Percentiles rank a stretch among this genome's conserved stretches.
phyloP scores from a whole-genome alignment of 2,113 vertebrate genomes.

The Oncorhynchus nerka region DNA sequence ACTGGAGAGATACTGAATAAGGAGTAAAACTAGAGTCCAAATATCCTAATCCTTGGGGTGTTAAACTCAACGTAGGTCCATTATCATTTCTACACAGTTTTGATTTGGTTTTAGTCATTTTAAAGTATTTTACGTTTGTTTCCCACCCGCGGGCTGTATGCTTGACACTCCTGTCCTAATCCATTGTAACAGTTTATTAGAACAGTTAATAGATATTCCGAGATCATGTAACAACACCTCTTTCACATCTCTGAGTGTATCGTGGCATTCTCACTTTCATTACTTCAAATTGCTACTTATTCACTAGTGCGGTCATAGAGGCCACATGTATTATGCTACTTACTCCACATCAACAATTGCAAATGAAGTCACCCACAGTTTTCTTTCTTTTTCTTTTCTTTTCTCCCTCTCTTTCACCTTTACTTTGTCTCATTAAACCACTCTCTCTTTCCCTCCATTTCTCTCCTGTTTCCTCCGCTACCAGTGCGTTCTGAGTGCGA shows the following conservation, averaged over 20 bases:
- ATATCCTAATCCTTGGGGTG: background rate
- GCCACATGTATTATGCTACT: slow-evolving; percentile 43
- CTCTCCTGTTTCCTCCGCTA: slow-evolving; percentile 37
- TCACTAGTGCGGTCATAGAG: slow-evolving; percentile 18
- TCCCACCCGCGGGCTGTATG: too few species aligned
- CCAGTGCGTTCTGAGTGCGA: slow-evolving; percentile 68
- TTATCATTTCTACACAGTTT: too few species aligned
- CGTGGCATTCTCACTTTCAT: slow-evolving; percentile 45
- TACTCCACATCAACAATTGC: slow-evolving; percentile 54
- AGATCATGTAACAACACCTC: slow-evolving; percentile 10
- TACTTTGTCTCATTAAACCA: background rate
- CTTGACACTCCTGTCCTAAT: background rate
- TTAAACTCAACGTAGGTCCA: too few species aligned
- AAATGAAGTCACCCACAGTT: slow-evolving; percentile 70
- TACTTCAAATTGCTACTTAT: slow-evolving; percentile 52
- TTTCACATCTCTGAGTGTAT: slow-evolving; percentile 30
- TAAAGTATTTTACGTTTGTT: too few species aligned
- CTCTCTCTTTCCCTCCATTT: slow-evolving; percentile 11
- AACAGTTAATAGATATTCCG: too few species aligned
- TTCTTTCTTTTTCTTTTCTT: slow-evolving; percentile 30
- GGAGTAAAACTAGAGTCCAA: background rate
- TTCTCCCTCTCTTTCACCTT: slow-evolving; percentile 38
- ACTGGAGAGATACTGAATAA: background rate
- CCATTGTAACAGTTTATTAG: background rate
- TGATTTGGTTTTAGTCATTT: too few species aligned